These are phyloP conservation scores for Sinelater perroti DNA, from an alignment of 2,888 invertebrate genomes.

Conservation along the genomic window DNA sequence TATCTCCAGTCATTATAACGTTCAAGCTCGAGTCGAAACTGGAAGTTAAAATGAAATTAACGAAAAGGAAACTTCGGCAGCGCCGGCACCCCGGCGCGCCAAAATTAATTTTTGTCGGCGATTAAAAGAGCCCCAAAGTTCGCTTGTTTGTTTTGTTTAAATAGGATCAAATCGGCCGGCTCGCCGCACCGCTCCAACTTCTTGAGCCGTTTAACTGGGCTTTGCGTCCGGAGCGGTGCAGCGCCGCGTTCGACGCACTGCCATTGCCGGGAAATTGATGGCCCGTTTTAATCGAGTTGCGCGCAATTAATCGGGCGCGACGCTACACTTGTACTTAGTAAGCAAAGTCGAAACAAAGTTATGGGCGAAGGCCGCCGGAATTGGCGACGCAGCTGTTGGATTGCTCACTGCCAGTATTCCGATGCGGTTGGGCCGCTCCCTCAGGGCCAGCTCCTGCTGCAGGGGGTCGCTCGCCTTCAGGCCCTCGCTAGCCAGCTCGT, in stretches of 20 bases:
- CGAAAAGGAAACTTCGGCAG: background rate
- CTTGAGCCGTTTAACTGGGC: conserved; percentile 23
- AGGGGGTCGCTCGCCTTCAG: conserved; percentile 67
- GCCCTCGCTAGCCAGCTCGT: conserved; percentile 69
- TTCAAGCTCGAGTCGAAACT: background rate
- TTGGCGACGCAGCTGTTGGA: background rate
- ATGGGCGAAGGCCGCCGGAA: conserved; percentile 6
- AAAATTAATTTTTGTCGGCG: conserved; percentile 12
- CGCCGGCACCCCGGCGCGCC: background rate
- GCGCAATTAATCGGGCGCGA: conserved; percentile 21
- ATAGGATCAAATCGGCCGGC: conserved; percentile 12
- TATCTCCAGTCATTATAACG: no score
- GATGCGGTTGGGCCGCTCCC: conserved; percentile 78
- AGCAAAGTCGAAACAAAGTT: conserved; percentile 29
- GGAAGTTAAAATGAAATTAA: conserved; percentile 6
- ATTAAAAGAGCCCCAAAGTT: conserved; percentile 10
- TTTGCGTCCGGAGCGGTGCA: conserved; percentile 10
- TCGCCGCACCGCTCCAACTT: conserved; percentile 13
- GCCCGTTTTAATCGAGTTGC: conserved; percentile 25
- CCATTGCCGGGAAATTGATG: conserved; percentile 23
- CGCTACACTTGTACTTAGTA: conserved; percentile 20
- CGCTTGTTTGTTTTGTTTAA: conserved; percentile 14
- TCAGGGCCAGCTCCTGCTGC: conserved; percentile 72
- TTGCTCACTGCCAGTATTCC: conserved; percentile 72
- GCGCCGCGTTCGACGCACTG: no score